A percentile compares a stretch with the other conserved stretches of the same genome.
Conservation (phyloP, 2,797 vertebrate genomes). For the Rhynchotus rufescens region DNA sequence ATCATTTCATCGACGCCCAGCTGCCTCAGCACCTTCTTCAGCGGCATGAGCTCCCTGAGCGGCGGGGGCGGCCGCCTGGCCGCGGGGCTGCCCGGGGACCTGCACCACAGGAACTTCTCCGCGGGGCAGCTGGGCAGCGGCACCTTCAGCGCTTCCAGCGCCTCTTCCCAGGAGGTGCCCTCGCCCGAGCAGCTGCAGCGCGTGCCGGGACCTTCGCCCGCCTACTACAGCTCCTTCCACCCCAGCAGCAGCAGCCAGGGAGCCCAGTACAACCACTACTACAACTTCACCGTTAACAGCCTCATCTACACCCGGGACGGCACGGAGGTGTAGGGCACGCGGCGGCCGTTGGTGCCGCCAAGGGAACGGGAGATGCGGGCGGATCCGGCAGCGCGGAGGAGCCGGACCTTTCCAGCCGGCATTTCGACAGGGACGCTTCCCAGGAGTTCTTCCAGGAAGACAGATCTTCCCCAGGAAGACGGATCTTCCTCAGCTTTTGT, state of each 20-base stretch:
- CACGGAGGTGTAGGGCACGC: conserved; percentile 86
- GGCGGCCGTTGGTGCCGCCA: neutral
- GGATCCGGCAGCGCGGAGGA: neutral
- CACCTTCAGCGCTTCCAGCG: conserved; percentile 83
- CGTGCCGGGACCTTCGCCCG: conserved; percentile 57
- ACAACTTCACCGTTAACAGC: conserved; percentile 97
- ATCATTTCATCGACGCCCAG: conserved; percentile 80
- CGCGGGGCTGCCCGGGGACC: conserved; percentile 86
- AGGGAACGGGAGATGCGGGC: neutral
- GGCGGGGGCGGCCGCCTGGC: conserved; percentile 81
- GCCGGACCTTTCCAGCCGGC: conserved; percentile 5
- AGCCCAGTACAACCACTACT: conserved; percentile 91
- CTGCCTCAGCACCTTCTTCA: conserved; percentile 94
- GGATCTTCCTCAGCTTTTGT: neutral
- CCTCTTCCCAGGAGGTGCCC: conserved; percentile 61
- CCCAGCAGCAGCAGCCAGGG: conserved; percentile 84
- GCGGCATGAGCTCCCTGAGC: conserved; percentile 88
- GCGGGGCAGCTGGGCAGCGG: conserved; percentile 80
- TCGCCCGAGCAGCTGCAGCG: conserved; percentile 51
- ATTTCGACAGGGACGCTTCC: conserved; percentile 38
- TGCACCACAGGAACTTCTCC: conserved; percentile 90
- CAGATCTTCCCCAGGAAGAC: neutral
- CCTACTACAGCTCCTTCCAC: conserved; percentile 91
- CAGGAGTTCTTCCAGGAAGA: conserved; percentile 20
- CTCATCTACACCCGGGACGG: conserved; percentile 95